These are phyloP conservation scores for Sandelia bainsii DNA, from an alignment of 2,797 vertebrate species.

Conservation along the genomic window DNA sequence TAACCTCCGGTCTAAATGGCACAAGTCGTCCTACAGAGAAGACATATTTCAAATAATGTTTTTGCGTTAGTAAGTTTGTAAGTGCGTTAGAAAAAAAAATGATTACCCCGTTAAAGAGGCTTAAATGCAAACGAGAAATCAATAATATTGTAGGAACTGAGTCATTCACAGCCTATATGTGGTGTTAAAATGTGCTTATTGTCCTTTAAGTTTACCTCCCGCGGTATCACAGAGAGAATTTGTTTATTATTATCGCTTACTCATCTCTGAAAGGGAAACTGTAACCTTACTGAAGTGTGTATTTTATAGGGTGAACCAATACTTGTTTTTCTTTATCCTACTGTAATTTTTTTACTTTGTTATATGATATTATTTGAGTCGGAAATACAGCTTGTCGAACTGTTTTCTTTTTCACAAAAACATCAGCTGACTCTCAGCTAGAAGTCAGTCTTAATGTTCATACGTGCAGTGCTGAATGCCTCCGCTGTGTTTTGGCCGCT, in stretches of 20 bases:
- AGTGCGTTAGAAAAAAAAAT: neutral
- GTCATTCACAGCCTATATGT: too few species aligned
- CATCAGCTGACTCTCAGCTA: neutral
- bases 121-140: neutral
- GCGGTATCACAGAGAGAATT: neutral
- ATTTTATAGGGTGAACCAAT: neutral
- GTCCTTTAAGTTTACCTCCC: neutral
- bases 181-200: neutral
- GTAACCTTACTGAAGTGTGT: neutral
- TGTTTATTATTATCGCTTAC: neutral
- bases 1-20: neutral
- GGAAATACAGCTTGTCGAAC: too few species aligned
- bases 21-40: neutral
- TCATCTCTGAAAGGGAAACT: neutral
- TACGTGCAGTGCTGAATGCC: constrained; percentile 12
- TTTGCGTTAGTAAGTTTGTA: neutral
- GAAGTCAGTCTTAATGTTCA: neutral
- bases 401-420: too few species aligned
- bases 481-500: constrained; percentile 30
- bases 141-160: neutral
- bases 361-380: too few species aligned
- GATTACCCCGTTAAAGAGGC: neutral
- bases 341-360: neutral
- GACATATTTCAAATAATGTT: neutral
- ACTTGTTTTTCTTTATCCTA: neutral